These are phyloP conservation scores for Lytechinus pictus DNA, from an alignment of 35 echinoderm and acorn worm species.

Conservation along the genomic window DNA sequence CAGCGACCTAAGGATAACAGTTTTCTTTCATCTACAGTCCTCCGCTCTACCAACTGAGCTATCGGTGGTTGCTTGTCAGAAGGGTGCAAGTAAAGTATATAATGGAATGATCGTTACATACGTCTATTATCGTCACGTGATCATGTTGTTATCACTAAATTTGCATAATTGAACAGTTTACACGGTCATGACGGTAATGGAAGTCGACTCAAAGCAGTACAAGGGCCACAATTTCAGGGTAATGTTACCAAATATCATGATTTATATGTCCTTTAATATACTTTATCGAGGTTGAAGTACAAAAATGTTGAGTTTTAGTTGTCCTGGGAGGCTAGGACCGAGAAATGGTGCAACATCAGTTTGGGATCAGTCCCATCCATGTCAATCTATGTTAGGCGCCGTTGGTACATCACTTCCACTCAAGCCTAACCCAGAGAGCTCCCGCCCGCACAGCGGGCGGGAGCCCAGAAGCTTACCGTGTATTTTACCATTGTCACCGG, in stretches of 20 bases:
- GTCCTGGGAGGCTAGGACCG: not conserved
- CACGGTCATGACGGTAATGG: not conserved
- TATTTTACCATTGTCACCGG: too few relatives aligned
- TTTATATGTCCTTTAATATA: not conserved
- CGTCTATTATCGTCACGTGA: not conserved
- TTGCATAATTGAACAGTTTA: not conserved
- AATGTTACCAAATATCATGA: not conserved
- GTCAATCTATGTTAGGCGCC: not conserved
- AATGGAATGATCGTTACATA: not conserved
- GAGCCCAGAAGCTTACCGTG: too few relatives aligned
- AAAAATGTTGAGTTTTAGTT: not conserved
- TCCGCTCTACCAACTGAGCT: slow-evolving; percentile 81
- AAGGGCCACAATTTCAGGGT: not conserved
- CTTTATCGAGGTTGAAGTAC: not conserved
- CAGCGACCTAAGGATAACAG: slow-evolving; percentile 74
- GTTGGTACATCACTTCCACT: too few relatives aligned
- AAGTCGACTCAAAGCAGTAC: not conserved
- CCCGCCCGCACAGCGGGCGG: too few relatives aligned
- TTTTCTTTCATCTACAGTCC: slow-evolving; percentile 58
- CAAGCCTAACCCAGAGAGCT: too few relatives aligned
- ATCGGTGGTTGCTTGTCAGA: slow-evolving; percentile 29
- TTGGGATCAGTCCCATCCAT: not conserved
- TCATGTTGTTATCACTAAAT: not conserved
- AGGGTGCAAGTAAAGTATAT: not conserved
- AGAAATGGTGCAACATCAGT: not conserved